Percentiles rank a stretch among this genome's conserved stretches.
Evolutionary conservation across 2,888 invertebrate genomes (phyloP).

Genomic region (Sympetrum striolatum): DNA sequence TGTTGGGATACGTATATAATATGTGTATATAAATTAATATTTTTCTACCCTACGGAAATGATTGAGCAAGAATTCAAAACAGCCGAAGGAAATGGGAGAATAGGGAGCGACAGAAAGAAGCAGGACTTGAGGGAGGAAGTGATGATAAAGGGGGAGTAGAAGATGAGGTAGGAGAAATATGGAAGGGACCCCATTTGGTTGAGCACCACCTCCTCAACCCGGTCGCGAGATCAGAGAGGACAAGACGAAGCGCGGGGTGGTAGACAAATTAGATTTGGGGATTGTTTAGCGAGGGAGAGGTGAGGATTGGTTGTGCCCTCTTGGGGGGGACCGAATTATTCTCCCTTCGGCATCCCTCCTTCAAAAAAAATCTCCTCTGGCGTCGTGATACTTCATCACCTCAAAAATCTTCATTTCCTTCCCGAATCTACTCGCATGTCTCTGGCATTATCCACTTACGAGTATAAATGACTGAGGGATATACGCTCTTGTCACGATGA

Average conservation of each 20-base stretch:
- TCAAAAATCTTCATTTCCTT: neutral
- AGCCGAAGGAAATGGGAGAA: neutral
- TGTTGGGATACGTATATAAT: too few relatives aligned
- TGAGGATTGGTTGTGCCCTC: neutral
- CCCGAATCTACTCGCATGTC: neutral
- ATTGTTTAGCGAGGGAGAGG: constrained; percentile 15
- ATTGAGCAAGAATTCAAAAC: neutral
- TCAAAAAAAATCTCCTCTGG: neutral
- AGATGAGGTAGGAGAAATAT: neutral
- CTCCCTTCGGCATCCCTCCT: constrained; percentile 3
- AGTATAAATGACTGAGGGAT: neutral
- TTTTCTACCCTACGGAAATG: neutral
- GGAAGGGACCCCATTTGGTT: constrained; percentile 18
- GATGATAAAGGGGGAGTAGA: neutral
- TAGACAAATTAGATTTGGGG: constrained; percentile 36
- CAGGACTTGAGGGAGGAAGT: neutral
- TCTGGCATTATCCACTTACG: neutral
- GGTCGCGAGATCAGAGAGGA: constrained; percentile 9
- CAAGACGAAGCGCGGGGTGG: neutral
- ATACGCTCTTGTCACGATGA: neutral
- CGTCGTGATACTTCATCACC: neutral
- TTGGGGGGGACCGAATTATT: neutral
- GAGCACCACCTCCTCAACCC: constrained; percentile 7
- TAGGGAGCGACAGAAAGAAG: neutral
- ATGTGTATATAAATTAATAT: too few relatives aligned